Conservation (phyloP, 1,140 invertebrate species). For the Radopholus similis region DNA sequence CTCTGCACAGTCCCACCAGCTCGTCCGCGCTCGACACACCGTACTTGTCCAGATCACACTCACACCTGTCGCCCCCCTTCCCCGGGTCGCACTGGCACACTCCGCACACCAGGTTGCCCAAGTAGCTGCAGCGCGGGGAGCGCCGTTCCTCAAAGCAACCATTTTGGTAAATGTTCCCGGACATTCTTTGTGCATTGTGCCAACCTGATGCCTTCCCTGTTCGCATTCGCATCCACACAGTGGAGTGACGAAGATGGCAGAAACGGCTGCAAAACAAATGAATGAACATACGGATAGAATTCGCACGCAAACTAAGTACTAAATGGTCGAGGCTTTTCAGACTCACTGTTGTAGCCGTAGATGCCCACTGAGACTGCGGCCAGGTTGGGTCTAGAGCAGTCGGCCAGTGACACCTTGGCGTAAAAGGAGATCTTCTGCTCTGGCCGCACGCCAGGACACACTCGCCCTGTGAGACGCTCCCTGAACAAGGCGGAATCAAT, state of each 20-base stretch:
- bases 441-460: conserved; percentile 40
- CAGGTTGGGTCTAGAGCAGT: conserved; percentile 45
- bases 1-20: conserved; percentile 46
- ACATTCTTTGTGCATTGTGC: no score
- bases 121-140: conserved; percentile 42
- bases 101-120: conserved; percentile 53
- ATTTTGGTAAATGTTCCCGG: no score
- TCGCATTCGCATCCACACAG: conserved; percentile 59
- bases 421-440: conserved; percentile 51
- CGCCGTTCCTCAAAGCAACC: conserved; percentile 38
- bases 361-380: conserved; percentile 54
- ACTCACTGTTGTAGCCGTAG: conserved; percentile 56
- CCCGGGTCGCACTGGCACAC: conserved; percentile 50
- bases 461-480: conserved; percentile 33
- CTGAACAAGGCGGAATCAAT: no score
- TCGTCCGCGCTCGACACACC: conserved; percentile 48
- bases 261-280: no score
- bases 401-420: conserved; percentile 46
- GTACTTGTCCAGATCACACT: conserved; percentile 52
- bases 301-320: no score
- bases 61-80: conserved; percentile 49
- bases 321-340: no score
- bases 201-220: conserved; percentile 19
- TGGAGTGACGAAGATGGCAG: conserved; percentile 56
- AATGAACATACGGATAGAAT: no score